These are phyloP conservation scores for Crenichthys baileyi DNA, from an alignment of 2,797 vertebrate genomes.

Conservation along the genomic window DNA sequence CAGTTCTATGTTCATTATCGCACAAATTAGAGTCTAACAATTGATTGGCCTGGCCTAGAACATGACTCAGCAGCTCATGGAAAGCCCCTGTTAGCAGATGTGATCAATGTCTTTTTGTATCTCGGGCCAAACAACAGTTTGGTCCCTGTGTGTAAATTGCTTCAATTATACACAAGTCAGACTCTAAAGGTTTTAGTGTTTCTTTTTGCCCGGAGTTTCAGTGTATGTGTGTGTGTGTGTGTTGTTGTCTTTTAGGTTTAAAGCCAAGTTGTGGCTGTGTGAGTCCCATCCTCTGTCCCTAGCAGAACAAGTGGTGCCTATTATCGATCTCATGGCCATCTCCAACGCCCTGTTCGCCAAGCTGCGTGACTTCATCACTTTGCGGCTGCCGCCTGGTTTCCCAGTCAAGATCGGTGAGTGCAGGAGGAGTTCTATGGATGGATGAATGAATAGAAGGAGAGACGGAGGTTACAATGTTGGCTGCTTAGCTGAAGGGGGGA, in stretches of 20 bases:
- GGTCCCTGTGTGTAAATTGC: conserved; percentile 12
- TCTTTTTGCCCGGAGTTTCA: not conserved
- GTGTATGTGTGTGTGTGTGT: not conserved
- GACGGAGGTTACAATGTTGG: conserved; percentile 5
- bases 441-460: not conserved
- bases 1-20: conserved; percentile 42
- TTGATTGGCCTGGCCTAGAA: conserved; percentile 43
- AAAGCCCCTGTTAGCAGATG: conserved; percentile 38
- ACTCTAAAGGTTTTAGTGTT: not conserved
- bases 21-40: conserved; percentile 44
- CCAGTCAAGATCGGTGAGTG: conserved; percentile 93
- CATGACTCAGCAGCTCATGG: conserved; percentile 43
- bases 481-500: conserved; percentile 14
- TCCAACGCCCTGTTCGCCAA: conserved; percentile 97
- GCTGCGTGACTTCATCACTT: conserved; percentile 93
- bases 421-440: conserved; percentile 19
- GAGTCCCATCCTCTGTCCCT: conserved; percentile 93
- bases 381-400: conserved; percentile 92
- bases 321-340: conserved; percentile 98
- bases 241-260: conserved; percentile 83
- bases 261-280: conserved; percentile 93
- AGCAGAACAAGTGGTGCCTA: conserved; percentile 94
- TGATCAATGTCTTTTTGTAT: conserved; percentile 45
- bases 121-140: conserved; percentile 33
- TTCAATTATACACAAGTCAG: conserved; percentile 16